Conservation (phyloP, 2,113 vertebrate species). For the Amazona guildingii region DNA sequence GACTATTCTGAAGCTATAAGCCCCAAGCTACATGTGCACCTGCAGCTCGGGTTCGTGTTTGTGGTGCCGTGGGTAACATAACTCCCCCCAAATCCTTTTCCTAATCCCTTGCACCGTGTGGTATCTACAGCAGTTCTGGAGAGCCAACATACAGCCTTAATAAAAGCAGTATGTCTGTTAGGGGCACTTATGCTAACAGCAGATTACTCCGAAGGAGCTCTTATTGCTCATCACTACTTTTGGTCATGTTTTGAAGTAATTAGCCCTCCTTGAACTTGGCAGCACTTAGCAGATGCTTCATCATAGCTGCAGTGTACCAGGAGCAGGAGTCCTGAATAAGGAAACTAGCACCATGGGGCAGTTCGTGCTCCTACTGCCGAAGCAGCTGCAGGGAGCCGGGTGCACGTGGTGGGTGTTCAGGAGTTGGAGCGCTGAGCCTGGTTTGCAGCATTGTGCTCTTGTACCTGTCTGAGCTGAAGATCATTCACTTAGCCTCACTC, state of each 20-base stretch:
- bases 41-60: not conserved
- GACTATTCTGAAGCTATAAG: not conserved
- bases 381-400: not conserved
- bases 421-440: not conserved
- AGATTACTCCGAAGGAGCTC: not conserved
- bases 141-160: not conserved
- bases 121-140: not conserved
- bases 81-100: not conserved
- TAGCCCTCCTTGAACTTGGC: not conserved
- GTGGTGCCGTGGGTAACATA: not conserved
- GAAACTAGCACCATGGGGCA: not conserved
- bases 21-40: not conserved
- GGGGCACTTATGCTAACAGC: not conserved
- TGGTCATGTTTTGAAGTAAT: not conserved
- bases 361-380: not conserved
- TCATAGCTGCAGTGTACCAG: not conserved
- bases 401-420: fast-evolving
- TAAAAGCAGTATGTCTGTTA: not conserved
- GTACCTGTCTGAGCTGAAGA: not conserved
- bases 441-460: not conserved
- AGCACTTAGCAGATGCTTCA: conserved; percentile 35
- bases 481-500: not conserved
- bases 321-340: not conserved
- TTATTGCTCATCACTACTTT: not conserved
- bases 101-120: not conserved